Evolutionary conservation across 2,888 invertebrate genomes (phyloP).

Genomic region (Nemapogon koenigi): DNA sequence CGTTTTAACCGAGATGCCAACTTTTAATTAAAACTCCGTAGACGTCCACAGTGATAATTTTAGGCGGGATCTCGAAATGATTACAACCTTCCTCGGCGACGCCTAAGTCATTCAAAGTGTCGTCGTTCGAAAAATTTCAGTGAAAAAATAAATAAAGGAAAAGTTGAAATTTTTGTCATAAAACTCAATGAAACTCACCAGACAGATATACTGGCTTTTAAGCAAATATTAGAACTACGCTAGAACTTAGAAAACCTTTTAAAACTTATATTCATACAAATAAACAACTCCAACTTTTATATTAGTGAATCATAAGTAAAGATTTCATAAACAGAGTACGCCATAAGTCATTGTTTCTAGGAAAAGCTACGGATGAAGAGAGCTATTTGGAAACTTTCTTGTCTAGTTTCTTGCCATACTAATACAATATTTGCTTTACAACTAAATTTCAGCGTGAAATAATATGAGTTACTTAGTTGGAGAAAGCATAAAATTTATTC

Average conservation of each 20-base stretch:
- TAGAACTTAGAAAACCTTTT: conserved; percentile 7
- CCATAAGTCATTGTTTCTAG: too few species aligned
- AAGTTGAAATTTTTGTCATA: conserved; percentile 1
- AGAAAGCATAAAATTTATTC: too few species aligned
- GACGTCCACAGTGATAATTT: conserved; percentile 8
- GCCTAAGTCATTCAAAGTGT: conserved; percentile 9
- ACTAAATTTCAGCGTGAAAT: too few species aligned
- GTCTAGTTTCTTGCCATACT: too few species aligned
- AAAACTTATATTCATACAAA: too few species aligned
- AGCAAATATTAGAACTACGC: conserved; percentile 4
- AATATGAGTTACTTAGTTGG: too few species aligned
- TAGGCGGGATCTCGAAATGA: conserved; percentile 11
- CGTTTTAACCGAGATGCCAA: conserved; percentile 12
- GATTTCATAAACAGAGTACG: too few species aligned
- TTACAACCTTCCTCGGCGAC: conserved; percentile 8
- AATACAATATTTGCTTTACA: too few species aligned
- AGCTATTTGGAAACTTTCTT: too few species aligned
- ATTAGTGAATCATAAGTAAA: too few species aligned
- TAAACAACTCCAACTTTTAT: too few species aligned
- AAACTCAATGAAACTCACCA: conserved; percentile 1
- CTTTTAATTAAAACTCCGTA: conserved; percentile 11
- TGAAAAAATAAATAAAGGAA: conserved; percentile 24
- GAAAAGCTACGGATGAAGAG: too few species aligned
- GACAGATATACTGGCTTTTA: conserved; percentile 5
- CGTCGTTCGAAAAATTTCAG: conserved; percentile 30